Percentiles rank a stretch among this genome's conserved stretches.
Conservation (phyloP, 2,113 vertebrate species). For the Bubalus kerabau region DNA sequence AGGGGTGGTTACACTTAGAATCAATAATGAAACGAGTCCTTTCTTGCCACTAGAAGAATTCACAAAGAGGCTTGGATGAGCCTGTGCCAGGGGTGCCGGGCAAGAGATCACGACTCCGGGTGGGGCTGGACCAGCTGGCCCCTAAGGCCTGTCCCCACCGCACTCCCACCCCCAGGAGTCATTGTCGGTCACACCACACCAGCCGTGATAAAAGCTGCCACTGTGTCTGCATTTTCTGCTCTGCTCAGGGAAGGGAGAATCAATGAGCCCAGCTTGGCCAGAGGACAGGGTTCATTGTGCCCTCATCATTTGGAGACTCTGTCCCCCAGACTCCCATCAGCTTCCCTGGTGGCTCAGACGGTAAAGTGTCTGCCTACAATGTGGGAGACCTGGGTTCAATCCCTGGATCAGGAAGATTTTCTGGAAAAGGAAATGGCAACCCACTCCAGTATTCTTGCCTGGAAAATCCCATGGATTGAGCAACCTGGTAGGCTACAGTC, state of each 20-base stretch:
- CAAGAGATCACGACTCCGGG: background rate
- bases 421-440: too few species aligned
- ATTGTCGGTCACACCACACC: background rate
- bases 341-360: too few species aligned
- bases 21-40: background rate
- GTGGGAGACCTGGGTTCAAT: too few species aligned
- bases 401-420: too few species aligned
- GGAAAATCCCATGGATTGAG: too few species aligned
- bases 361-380: too few species aligned
- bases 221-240: background rate
- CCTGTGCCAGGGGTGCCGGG: conserved; percentile 7
- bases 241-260: background rate
- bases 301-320: background rate
- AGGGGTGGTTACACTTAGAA: background rate
- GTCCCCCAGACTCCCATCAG: background rate
- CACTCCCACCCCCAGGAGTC: background rate
- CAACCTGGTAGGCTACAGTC: too few species aligned
- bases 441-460: too few species aligned
- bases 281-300: background rate
- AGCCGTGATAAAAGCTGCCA: background rate
- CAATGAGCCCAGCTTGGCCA: background rate
- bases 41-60: conserved; percentile 22
- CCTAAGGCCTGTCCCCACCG: background rate
- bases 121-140: background rate
- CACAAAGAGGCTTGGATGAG: background rate